phyloP scores from a whole-genome alignment of 2,113 vertebrate species.

The Mustela lutreola region DNA sequence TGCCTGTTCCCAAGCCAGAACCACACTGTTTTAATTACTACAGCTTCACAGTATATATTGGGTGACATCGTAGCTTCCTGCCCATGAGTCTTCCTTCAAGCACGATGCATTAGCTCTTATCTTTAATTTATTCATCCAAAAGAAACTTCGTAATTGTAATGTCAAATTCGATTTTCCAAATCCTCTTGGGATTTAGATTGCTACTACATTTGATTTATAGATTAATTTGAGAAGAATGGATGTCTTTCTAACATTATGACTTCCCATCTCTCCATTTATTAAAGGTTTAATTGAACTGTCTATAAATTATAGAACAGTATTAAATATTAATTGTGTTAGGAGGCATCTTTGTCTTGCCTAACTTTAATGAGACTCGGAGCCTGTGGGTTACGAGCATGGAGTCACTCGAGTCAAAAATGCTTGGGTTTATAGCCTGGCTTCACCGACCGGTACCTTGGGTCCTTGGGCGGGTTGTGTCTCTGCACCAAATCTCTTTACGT shows the following conservation, averaged over 20 bases:
- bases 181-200: conserved; percentile 53
- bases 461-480: neutral
- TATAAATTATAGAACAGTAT: conserved; percentile 64
- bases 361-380: conserved; percentile 12
- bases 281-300: conserved; percentile 73
- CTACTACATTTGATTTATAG: conserved; percentile 71
- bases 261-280: conserved; percentile 62
- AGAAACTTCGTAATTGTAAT: conserved; percentile 69
- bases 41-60: neutral
- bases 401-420: neutral
- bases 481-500: neutral
- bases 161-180: conserved; percentile 61
- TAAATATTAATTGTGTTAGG: conserved; percentile 62
- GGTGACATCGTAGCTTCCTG: neutral
- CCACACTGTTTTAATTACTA: conserved; percentile 49
- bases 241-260: conserved; percentile 10
- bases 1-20: neutral
- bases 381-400: neutral
- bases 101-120: conserved; percentile 15
- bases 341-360: conserved; percentile 57
- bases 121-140: conserved; percentile 54
- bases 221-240: conserved; percentile 65
- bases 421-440: neutral
- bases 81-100: neutral
- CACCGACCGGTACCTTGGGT: neutral